phyloP scores from a whole-genome alignment of 2,797 vertebrate genomes.

The Leontopithecus rosalia region DNA sequence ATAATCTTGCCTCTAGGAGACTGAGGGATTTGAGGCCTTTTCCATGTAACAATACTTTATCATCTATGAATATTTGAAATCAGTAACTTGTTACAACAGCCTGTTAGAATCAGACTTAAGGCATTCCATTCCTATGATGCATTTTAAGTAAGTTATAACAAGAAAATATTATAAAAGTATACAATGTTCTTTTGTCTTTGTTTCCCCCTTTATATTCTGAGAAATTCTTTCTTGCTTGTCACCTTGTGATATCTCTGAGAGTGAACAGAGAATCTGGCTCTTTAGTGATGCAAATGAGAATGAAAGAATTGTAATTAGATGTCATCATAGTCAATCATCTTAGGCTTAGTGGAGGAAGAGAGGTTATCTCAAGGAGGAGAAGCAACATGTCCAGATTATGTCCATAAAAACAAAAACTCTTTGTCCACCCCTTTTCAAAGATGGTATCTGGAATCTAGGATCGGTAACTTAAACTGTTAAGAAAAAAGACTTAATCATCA shows the following conservation, averaged over 20 bases:
- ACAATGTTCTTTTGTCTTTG: conserved; percentile 50
- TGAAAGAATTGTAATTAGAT: conserved; percentile 64
- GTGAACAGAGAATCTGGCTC: conserved; percentile 30
- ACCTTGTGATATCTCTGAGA: conserved; percentile 40
- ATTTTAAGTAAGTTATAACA: conserved; percentile 43
- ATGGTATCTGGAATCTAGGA: neutral
- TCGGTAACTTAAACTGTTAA: neutral
- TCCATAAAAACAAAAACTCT: conserved; percentile 45
- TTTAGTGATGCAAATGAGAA: conserved; percentile 72
- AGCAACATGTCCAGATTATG: conserved; percentile 23
- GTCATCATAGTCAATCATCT: conserved; percentile 63
- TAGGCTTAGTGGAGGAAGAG: neutral
- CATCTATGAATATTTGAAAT: neutral
- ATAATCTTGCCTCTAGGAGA: neutral
- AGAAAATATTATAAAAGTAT: conserved; percentile 12
- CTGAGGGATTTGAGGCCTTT: neutral
- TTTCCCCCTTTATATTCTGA: conserved; percentile 66
- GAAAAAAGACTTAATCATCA: neutral
- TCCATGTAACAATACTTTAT: neutral
- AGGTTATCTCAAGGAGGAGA: neutral
- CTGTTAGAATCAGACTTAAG: conserved; percentile 8
- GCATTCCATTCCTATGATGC: conserved; percentile 29
- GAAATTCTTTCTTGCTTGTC: conserved; percentile 47
- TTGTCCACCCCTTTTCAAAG: conserved; percentile 31
- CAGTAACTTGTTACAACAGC: neutral